phyloP scores from a whole-genome alignment of 37 sponge, comb jelly and placozoan species.

The Beroe forskalii region DNA sequence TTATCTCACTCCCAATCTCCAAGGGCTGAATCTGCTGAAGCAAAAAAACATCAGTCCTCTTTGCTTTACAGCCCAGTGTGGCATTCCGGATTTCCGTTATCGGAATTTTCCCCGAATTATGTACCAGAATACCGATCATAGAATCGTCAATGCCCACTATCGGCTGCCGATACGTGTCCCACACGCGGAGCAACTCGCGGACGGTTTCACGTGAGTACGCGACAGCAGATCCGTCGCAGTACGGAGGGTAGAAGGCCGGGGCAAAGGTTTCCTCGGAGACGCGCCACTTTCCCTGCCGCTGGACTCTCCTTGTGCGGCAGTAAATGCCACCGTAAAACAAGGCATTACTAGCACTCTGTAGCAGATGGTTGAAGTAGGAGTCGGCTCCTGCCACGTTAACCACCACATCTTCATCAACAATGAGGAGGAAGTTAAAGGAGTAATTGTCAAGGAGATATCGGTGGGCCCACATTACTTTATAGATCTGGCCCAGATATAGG shows the following conservation, averaged over 20 bases:
- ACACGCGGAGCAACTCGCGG: not conserved
- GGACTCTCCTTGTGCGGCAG: not conserved
- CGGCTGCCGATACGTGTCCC: not conserved
- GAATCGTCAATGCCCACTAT: not conserved
- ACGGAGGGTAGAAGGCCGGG: not conserved
- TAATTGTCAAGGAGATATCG: not conserved
- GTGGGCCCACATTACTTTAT: not conserved
- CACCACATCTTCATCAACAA: not conserved
- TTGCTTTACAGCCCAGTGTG: not conserved
- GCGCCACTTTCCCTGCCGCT: not conserved
- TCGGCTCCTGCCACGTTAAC: not conserved
- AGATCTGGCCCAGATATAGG: not conserved
- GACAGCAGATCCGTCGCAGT: not conserved
- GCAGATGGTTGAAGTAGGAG: not conserved
- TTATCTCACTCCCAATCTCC: not conserved
- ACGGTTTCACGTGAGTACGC: not conserved
- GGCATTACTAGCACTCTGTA: not conserved
- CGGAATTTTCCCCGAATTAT: not conserved
- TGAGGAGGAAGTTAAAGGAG: not conserved
- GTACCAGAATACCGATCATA: not conserved
- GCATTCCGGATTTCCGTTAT: not conserved
- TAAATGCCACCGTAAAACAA: not conserved
- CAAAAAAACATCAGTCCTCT: not conserved
- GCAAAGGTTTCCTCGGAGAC: not conserved
- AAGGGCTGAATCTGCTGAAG: not conserved